Base-by-base conservation (phyloP, 1,140 invertebrate genomes). In the Magallana angulata region DNA sequence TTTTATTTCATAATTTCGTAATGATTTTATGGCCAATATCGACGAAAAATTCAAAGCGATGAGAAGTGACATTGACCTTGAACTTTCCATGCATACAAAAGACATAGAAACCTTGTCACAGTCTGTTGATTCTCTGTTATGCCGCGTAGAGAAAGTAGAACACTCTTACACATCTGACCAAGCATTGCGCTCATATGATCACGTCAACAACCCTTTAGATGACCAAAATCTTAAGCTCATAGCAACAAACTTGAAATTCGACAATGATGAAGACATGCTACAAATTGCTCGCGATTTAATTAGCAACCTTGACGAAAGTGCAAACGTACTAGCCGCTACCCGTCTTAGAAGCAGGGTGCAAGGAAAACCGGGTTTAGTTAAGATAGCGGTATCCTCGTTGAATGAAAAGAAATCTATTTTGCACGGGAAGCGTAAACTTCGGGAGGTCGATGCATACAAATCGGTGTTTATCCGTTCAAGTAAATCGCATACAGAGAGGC, bases 391-490 rank as follows among this genome's bases (percentile, higher is more conserved):
- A 58, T 36, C 14, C 24, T 60, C 57, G 24, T 14, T 62, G 30
- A 60, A 85, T 60, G 57, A 85, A 62, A 64, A 85, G 48, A 85
- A 60, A 36, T 6, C 57, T 8, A 64, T 85, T 36, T 18, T 64
- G 18, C 83, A 59, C 5, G 12, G 82, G 36, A 64, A 57, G 11
- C 9, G 76, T 62, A 64, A 62, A 48, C 71, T 60, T 14, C 24
- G n/a, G 48, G 48, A 57, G 16, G 9, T 76, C 11, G 64, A 57
- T 5, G 16, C 24, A 9, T 57, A 76, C n/a, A 16, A 71, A 36
- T 1, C 36, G 36, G 36, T 36, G 36, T 36, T 36, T 36, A 36
- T 36, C 1, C 36, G 36, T 36, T 36, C 36, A 36, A 36, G 36
- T 36, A 36, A 36, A 36, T 36, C 3, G 36, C 36, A 36, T 36